phyloP scores from a whole-genome alignment of 1,140 invertebrate genomes.

The Rhopalosiphum padi region DNA sequence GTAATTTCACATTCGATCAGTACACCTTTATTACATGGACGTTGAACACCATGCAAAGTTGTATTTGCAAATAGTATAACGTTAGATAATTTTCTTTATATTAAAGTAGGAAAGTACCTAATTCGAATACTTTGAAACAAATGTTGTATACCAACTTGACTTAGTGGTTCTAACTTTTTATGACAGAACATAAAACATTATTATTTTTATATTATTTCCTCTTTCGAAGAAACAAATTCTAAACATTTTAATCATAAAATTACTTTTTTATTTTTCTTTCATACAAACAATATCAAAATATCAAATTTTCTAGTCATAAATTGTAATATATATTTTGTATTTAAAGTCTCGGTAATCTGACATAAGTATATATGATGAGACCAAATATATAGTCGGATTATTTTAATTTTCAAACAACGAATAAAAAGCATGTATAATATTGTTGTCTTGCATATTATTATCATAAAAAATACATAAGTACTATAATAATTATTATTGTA shows the following conservation, averaged over 20 bases:
- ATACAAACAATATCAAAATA: neutral
- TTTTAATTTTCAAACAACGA: neutral
- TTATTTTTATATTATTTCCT: slow-evolving; percentile 10
- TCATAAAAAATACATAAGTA: neutral
- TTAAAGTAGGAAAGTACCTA: neutral
- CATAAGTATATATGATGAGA: neutral
- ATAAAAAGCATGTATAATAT: neutral
- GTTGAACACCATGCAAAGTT: neutral
- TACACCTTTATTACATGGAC: neutral
- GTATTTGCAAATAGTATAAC: neutral
- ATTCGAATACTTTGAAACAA: slow-evolving; percentile 11
- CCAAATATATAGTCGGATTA: neutral
- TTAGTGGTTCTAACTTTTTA: neutral
- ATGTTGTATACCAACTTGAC: neutral
- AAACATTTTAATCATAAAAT: slow-evolving; percentile 15
- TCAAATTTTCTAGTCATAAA: neutral
- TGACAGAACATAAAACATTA: neutral
- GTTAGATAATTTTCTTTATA: neutral
- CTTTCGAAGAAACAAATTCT: neutral
- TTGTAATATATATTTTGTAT: neutral
- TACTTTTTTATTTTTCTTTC: neutral
- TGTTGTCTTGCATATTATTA: neutral
- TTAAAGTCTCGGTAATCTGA: neutral
- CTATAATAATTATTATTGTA: neutral
- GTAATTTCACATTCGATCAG: neutral